Percentiles rank a stretch among this genome's conserved stretches.
These are phyloP conservation scores for Cuculus canorus DNA, from an alignment of 2,797 vertebrate genomes.

Conservation along the genomic window DNA sequence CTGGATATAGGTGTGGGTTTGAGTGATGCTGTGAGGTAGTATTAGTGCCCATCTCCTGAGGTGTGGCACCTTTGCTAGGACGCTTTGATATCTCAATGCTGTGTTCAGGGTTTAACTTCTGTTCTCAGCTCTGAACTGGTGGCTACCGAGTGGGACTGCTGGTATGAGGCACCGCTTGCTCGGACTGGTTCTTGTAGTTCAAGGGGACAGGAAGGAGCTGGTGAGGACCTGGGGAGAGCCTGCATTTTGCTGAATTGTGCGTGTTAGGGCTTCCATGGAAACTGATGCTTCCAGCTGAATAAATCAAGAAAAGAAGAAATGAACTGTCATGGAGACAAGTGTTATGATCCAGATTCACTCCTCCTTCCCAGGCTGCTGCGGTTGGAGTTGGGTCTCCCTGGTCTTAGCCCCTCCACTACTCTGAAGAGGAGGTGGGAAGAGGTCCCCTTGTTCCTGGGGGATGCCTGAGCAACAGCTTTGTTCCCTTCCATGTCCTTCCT, in stretches of 20 bases:
- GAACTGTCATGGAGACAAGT: not conserved
- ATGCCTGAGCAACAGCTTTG: not conserved
- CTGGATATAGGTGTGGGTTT: not conserved
- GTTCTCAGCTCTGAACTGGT: not conserved
- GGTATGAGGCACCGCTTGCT: not conserved
- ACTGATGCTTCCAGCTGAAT: not conserved
- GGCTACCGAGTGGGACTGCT: not conserved
- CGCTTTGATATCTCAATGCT: rapidly evolving
- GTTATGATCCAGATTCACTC: not conserved
- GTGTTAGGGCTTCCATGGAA: not conserved
- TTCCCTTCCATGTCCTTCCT: not conserved
- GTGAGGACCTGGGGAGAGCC: not conserved
- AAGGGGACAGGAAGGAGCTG: not conserved
- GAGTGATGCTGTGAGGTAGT: rapidly evolving
- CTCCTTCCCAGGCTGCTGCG: not conserved
- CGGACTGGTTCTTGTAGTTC: not conserved
- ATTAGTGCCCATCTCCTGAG: not conserved
- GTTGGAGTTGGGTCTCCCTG: not conserved
- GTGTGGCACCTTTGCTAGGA: not conserved
- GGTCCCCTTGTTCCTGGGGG: not conserved
- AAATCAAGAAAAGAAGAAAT: not conserved
- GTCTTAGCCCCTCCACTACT: not conserved
- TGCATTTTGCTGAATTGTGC: not conserved
- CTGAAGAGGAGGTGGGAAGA: not conserved
- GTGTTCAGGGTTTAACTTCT: not conserved